Base-by-base conservation (phyloP, 1,140 invertebrate genomes). In the Heterodera carotae region DNA sequence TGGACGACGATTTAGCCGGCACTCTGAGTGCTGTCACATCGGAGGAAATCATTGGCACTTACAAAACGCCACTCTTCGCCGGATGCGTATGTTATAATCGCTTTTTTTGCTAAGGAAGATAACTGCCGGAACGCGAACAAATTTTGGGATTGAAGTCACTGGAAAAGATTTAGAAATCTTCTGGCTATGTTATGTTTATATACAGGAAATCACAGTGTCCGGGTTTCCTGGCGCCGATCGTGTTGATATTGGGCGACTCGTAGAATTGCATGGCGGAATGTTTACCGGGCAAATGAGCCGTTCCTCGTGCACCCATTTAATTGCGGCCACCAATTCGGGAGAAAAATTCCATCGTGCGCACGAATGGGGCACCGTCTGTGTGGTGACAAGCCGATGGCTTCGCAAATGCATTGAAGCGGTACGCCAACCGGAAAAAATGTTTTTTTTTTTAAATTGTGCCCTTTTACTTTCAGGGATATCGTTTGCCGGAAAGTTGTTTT, bases 371-470 rank as follows among this genome's bases (percentile, higher is more conserved):
- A 76, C 31, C 10, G 60, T 76, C 29, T 43, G 60, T 3, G 69
- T 76, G 64, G 75, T 76, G 34, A 71, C 64, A 22, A 39, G 29
- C 25, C 64, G 69, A 36, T 76, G 75, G 75, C 75, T 76, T 22
- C 36, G 64, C 53, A 76, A 76, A 76, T 43, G 48, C 36, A 76
- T 76, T 76, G 27, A 34, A 76, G 12, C 27, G 62, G 62, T 31
- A 15, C 27, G 62, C 18, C n/a, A n/a, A 62, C n/a, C n/a, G 33
- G n/a, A n/a, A n/a, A n/a, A n/a, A n/a, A n/a, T n/a, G 18, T 25
- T 10, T 43, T 56, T 66, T 0, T 12, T 31, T 34, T 29, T 31
- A 15, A 27, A 10, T 66, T 31, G 27, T 29, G 15, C 12, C 8
- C 12, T 66, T 66, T 34, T 12, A 15, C 22, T 66, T 66, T 31